Evolutionary conservation across 2,113 vertebrate genomes (phyloP).

Genomic region (Lagopus leucura): DNA sequence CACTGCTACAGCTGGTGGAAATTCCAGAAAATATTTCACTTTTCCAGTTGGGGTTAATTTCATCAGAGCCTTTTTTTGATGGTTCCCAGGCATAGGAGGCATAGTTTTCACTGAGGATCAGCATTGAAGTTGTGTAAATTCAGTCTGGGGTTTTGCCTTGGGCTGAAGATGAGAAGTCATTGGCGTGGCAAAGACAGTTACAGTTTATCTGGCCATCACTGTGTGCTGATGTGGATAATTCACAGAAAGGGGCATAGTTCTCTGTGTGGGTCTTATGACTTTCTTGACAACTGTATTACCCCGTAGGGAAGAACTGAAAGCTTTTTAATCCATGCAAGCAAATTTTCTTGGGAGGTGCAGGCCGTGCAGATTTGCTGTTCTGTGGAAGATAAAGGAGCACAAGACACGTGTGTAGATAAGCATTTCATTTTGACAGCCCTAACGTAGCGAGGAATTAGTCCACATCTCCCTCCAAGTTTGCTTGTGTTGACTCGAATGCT

Average conservation of each 20-base stretch:
- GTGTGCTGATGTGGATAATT: background rate
- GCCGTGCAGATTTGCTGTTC: background rate
- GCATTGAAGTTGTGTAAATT: background rate
- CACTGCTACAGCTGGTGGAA: background rate
- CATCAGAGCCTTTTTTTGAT: background rate
- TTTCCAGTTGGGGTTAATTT: background rate
- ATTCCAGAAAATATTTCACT: background rate
- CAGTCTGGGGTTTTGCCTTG: background rate
- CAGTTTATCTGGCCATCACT: background rate
- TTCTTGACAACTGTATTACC: background rate
- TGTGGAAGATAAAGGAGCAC: background rate
- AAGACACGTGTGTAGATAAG: background rate
- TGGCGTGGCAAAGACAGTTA: background rate
- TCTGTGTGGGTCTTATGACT: background rate
- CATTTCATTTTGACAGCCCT: background rate
- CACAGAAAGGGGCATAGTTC: background rate
- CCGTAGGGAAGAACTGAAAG: background rate
- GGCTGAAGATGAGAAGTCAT: background rate
- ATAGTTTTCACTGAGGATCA: background rate
- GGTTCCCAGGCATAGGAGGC: background rate
- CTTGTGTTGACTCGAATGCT: background rate
- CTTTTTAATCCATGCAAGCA: background rate
- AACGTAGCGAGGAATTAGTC: background rate
- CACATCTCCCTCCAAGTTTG: background rate
- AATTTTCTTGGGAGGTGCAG: background rate